phyloP scores from a whole-genome alignment of 2,113 vertebrate species.

The Megaceryle torquata region DNA sequence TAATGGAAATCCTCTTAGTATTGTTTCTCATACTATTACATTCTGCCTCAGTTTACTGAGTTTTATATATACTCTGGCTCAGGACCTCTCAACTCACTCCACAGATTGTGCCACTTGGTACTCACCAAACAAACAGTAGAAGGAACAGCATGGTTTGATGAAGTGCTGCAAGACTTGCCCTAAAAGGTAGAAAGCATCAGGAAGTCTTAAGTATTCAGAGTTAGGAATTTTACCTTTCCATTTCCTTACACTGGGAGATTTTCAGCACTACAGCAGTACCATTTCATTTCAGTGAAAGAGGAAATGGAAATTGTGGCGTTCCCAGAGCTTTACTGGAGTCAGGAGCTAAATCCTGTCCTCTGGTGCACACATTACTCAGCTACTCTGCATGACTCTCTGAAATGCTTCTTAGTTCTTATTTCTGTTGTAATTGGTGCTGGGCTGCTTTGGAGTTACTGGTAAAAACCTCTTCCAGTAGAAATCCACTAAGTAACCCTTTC shows the following conservation, averaged over 20 bases:
- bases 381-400: neutral
- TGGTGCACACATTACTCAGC: neutral
- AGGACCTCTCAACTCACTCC: neutral
- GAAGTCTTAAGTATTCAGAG: neutral
- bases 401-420: neutral
- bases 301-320: neutral
- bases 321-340: neutral
- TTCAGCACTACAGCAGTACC: neutral
- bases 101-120: neutral
- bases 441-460: neutral
- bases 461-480: neutral
- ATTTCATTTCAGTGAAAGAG: neutral
- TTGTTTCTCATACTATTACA: neutral
- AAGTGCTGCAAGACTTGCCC: neutral
- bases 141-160: neutral
- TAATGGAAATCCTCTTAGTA: neutral
- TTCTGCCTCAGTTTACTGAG: neutral
- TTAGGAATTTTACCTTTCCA: neutral
- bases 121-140: neutral
- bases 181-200: neutral
- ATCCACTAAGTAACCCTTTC: neutral
- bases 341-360: neutral
- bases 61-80: neutral
- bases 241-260: neutral
- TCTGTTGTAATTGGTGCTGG: neutral